Base-by-base conservation (phyloP, 2,113 vertebrate species). In the Pelecanoides urinatrix region DNA sequence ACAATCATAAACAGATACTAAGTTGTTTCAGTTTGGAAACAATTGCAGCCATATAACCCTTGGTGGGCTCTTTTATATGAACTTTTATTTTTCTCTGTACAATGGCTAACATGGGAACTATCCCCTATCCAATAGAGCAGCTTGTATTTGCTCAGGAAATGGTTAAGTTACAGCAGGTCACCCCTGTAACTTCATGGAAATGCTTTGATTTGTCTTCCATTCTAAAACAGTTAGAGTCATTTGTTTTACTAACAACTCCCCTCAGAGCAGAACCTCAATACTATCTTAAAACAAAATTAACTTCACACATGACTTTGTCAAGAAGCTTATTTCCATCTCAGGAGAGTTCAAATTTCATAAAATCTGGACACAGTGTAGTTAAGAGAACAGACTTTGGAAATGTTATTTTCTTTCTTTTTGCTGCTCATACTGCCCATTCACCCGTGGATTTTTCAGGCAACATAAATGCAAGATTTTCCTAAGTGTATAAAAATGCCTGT, bases 1-100 rank as follows among this genome's bases (percentile, higher is more conserved):
- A 96, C 97, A 96, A 97, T 97, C 98, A 98, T 97, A 98, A 98
- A 98, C 96, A 97, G 93, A 97, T 97, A 97, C 96, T 94, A 96
- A 97, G 93, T 95, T 97, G 95, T 96, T 98, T 97, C 95, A 85
- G 91, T 90, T 97, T 98, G 93, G 96, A 97, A 98, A 98, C 93
- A 96, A 97, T 97, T 97, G 96, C 90, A 97, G 96, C 78, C 96
- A 96, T 97, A 98, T 98, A 98, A 98, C 96, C 86, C 90, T 97
- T 96, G 95, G 97, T 98, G 97, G 95, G 94, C 97, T 97, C 96
- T 98, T 98, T 98, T 97, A 97, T 97, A 94, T 79, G 95, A 97
- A 96, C 94, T 98, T 96, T 97, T 97, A 88, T 95, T 97, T 98
- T 97, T 96, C 97, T 97, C 87, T 30, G 9, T 88, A 96, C 95